Conservation (phyloP, 2,797 vertebrate genomes). For the Ptychadena robeensis region DNA sequence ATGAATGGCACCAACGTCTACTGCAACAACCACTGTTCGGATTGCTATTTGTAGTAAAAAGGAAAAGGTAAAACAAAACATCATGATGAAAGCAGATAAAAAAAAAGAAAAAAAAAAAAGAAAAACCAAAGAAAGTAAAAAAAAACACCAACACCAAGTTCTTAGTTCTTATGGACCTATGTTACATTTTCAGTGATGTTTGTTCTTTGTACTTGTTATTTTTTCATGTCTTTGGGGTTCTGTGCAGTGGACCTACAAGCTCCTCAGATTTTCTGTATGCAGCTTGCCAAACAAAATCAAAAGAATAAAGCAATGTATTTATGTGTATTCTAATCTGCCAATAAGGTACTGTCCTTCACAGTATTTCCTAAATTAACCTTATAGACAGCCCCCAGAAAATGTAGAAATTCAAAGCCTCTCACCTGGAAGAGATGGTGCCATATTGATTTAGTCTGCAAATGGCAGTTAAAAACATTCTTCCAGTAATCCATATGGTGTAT, state of each 20-base stretch:
- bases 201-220: slow-evolving; percentile 56
- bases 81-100: slow-evolving; percentile 10
- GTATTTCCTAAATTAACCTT: neutral
- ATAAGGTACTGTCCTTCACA: slow-evolving; percentile 12
- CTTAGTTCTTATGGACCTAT: slow-evolving; percentile 44
- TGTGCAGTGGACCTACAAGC: neutral
- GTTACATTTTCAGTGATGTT: slow-evolving; percentile 56
- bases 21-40: slow-evolving; percentile 50
- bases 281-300: slow-evolving; percentile 44
- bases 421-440: neutral
- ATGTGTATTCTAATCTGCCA: slow-evolving; percentile 31
- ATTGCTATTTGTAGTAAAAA: slow-evolving; percentile 42
- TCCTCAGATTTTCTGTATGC: slow-evolving; percentile 23
- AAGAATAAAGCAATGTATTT: slow-evolving; percentile 36
- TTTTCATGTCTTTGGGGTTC: slow-evolving; percentile 35
- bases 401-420: neutral
- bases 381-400: slow-evolving; percentile 11
- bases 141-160: slow-evolving; percentile 44
- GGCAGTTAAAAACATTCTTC: neutral
- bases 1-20: slow-evolving; percentile 20
- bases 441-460: neutral
- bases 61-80: slow-evolving; percentile 18
- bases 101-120: slow-evolving; percentile 39
- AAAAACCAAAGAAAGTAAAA: slow-evolving; percentile 16
- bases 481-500: neutral